A percentile compares a stretch with the other conserved stretches of the same genome.
These are phyloP conservation scores for Callyntrura sp. DNA, from an alignment of 2,888 invertebrate species.

Conservation along the genomic window DNA sequence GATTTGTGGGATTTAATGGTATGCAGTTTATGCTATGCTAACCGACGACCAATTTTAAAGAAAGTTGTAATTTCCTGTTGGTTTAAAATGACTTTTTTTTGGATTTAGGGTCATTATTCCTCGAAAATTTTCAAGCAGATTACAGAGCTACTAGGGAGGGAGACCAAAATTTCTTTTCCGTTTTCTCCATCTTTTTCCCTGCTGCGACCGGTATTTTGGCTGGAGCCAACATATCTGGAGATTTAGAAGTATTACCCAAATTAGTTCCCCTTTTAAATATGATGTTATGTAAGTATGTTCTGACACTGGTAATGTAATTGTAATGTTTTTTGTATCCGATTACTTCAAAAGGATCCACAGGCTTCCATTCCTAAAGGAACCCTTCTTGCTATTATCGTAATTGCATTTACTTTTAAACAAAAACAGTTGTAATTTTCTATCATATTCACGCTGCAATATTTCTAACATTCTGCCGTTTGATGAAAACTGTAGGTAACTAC, in stretches of 20 bases:
- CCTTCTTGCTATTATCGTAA: constrained; percentile 91
- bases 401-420: neutral
- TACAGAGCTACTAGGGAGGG: constrained; percentile 92
- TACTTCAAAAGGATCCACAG: constrained; percentile 91
- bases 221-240: constrained; percentile 99
- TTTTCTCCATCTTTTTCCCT: constrained; percentile 99
- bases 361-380: constrained; percentile 97
- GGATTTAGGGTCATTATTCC: constrained; percentile 89
- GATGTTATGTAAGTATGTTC: constrained; percentile 10
- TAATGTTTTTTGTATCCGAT: neutral
- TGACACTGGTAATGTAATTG: neutral
- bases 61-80: constrained; percentile 27
- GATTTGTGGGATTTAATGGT: constrained; percentile 86
- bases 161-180: constrained; percentile 95
- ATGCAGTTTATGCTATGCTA: neutral
- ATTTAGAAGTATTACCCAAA: constrained; percentile 91
- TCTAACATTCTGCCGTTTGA: neutral
- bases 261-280: neutral
- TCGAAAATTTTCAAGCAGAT: constrained; percentile 91
- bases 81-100: constrained; percentile 79
- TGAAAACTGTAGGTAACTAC: constrained; percentile 89
- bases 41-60: neutral
- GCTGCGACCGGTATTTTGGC: constrained; percentile 95
- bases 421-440: neutral
- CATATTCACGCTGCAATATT: neutral